phyloP scores from a whole-genome alignment of 2,113 vertebrate genomes.

The Propithecus coquereli region DNA sequence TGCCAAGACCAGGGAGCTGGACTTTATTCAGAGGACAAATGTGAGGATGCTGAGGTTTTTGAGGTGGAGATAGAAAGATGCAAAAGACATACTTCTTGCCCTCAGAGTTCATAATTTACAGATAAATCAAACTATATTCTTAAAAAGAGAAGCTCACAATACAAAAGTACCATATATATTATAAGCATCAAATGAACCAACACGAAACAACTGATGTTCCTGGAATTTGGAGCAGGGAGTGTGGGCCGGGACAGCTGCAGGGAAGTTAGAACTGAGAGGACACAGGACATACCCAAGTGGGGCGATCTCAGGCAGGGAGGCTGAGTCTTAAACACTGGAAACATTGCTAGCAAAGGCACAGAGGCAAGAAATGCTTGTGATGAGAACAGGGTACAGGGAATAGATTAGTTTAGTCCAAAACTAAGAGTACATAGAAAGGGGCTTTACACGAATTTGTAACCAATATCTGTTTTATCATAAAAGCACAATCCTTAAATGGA shows the following conservation, averaged over 20 bases:
- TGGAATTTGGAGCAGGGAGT: not conserved
- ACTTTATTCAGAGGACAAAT: not conserved
- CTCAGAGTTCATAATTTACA: not conserved
- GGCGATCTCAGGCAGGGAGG: not conserved
- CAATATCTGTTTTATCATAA: not conserved
- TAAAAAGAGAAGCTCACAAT: not conserved
- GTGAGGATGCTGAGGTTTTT: not conserved
- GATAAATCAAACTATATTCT: not conserved
- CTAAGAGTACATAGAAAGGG: not conserved
- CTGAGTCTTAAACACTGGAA: not conserved
- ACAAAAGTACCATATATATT: not conserved
- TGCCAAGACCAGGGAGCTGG: not conserved
- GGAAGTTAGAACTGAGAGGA: not conserved
- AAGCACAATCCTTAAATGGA: not conserved
- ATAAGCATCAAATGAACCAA: not conserved
- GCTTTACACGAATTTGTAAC: not conserved
- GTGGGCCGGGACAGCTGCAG: not conserved
- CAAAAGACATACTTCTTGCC: not conserved
- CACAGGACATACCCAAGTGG: not conserved
- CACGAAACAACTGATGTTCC: not conserved
- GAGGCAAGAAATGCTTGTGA: not conserved
- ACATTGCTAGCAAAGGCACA: not conserved
- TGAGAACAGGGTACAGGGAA: not conserved
- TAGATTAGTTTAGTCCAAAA: not conserved
- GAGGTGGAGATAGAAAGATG: not conserved